Evolutionary conservation across 2,113 vertebrate species (phyloP).

Genomic region (rabbit (Oryctolagus cuniculus)): DNA sequence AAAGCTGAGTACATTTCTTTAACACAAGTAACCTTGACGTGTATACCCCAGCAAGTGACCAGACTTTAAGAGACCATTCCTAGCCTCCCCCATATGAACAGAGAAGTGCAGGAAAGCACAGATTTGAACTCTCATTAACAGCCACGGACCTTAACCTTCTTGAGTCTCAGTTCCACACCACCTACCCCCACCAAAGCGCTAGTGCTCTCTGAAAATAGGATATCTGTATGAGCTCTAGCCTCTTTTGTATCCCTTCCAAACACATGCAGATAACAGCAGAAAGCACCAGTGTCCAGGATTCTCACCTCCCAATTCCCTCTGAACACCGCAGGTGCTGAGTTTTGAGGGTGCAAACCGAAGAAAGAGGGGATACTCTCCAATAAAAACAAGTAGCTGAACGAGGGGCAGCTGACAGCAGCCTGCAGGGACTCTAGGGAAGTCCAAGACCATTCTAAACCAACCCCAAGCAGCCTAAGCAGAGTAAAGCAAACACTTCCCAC

Average conservation of each 20-base stretch:
- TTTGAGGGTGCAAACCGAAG: slow-evolving; percentile 21
- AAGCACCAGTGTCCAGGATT: neutral
- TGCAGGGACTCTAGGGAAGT: neutral
- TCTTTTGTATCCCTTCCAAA: neutral
- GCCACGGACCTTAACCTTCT: neutral
- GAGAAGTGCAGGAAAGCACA: neutral
- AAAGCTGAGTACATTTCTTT: slow-evolving; percentile 14
- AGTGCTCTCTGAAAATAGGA: neutral
- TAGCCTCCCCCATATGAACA: neutral
- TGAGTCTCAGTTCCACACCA: neutral
- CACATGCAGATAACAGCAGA: neutral
- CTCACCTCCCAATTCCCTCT: neutral
- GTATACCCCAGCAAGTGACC: neutral
- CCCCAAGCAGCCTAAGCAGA: neutral
- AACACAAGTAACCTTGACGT: neutral
- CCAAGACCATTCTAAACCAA: neutral
- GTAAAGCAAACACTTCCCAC: neutral
- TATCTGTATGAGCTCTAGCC: neutral
- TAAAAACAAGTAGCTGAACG: slow-evolving; percentile 76
- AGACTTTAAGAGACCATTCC: neutral
- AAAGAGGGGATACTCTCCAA: slow-evolving; percentile 69
- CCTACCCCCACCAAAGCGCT: neutral
- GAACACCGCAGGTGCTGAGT: neutral
- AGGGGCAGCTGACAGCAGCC: neutral
- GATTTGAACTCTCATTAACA: neutral